These are phyloP conservation scores for Colletes gigas DNA, from an alignment of 1,140 invertebrate species.

Conservation along the genomic window DNA sequence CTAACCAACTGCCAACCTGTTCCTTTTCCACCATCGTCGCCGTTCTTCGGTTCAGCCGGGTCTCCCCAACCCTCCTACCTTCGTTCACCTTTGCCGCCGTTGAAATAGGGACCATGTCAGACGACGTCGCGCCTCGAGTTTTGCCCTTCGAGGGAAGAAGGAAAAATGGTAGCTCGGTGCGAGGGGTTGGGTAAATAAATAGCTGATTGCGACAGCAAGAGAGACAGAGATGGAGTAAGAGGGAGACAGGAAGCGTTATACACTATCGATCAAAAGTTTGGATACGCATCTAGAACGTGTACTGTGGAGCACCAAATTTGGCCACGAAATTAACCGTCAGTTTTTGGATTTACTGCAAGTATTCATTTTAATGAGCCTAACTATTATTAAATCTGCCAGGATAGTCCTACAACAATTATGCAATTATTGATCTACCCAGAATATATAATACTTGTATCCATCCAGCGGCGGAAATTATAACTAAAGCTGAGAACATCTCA, in stretches of 20 bases:
- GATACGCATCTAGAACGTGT: conserved; percentile 1
- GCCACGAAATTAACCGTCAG: too few species aligned
- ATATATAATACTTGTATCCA: too few species aligned
- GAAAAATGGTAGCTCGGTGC: neutral
- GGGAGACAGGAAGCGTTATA: neutral
- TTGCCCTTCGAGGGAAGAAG: neutral
- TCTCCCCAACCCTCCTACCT: neutral
- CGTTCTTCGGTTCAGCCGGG: neutral
- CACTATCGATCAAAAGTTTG: conserved; percentile 24
- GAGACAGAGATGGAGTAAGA: neutral
- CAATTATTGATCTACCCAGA: too few species aligned
- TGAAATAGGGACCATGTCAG: neutral
- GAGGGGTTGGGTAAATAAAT: conserved; percentile 20
- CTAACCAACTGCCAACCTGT: conserved; percentile 14
- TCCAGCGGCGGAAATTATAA: too few species aligned
- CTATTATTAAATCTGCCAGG: too few species aligned
- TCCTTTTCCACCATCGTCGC: neutral
- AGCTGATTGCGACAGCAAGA: conserved; percentile 12
- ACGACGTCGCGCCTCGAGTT: neutral
- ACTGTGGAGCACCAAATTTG: neutral
- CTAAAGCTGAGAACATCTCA: too few species aligned
- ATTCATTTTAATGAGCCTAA: too few species aligned
- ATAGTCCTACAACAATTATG: too few species aligned
- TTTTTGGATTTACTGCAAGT: too few species aligned
- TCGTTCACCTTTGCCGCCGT: conserved; percentile 28